Base-by-base conservation (phyloP, 2,797 vertebrate genomes). In the Neostethus bicornis region DNA sequence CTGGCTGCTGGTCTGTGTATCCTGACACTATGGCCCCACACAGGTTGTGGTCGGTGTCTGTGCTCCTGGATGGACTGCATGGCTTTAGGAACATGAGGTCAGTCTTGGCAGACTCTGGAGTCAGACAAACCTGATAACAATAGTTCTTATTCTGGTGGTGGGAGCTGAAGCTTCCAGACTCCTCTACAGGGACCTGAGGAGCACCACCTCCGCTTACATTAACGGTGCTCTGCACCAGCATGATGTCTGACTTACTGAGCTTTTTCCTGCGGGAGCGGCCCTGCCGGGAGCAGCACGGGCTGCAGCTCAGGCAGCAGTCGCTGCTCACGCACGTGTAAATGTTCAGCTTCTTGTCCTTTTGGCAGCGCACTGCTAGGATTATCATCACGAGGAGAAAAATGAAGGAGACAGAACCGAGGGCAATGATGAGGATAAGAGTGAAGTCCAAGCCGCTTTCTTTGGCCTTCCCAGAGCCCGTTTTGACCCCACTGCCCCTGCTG, bases 51-150 rank as follows among this genome's bases (percentile, higher is more conserved):
- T 98, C 96, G 45, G 93, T 87, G 83, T 96, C 95, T 25, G 94
- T 90, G 83, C 93, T 94, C 85, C 96, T 90, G 58, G 96, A 93
- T 8, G 96, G 94, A 85, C 96, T 98, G 79, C 96, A 93, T 54
- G 96, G 95, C 85, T 98, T 98, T 58, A 98, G 93, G 92, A 98
- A 98, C 95, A 98, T 96, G 85, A 98, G 91, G 83, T 98, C 96
- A 44, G 96, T 98, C 91, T 98, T 98, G 84, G 96, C 96, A 28
- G 96, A 98, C 89, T 98, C 96, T 1, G 96, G 96, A 9, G 96
- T 98, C 81, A 98, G 93, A 91, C 96, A 98, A 85, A 98, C 96
- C 90, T 98, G 96, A 85, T 98, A 98, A 86, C 96, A 98, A 88
- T 97, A 98, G 85, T 98, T 98, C 91, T 98, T 96, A 77, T 93